Base-by-base conservation (phyloP, 2,113 vertebrate genomes). In the Scomber scombrus region DNA sequence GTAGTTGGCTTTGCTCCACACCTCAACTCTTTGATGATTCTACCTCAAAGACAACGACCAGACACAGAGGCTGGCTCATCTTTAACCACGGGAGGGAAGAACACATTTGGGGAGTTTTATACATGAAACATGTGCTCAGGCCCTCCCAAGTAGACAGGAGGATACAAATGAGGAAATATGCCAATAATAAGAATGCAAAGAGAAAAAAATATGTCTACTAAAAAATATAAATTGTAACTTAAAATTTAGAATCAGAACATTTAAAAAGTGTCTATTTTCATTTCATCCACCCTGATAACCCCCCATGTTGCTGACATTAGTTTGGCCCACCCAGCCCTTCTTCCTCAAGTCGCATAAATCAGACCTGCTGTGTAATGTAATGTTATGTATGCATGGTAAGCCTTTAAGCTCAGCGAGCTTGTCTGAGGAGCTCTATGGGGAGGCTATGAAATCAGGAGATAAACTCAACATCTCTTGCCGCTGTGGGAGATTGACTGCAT, bases 1-100 rank as follows among this genome's bases (percentile, higher is more conserved):
- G 80, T 49, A 70, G 76, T 88, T 75, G 90, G 90, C 90, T 84
- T 65, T 0, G 12, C 34, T 82, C 91, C 92, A 92, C 88, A 91
- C 90, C 89, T 89, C 87, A 73, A 65, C 50, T 34, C 89, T 93
- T 92, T 93, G 91, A 92, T 89, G 87, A 86, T 64, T 58, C 58
- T 6, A 55, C 65, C 88, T 89, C 91, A 91, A 87, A 93, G 90
- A 81, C 75, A 58, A 45, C 61, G 23, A 83, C 75, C 84, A 88
- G 92, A 91, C 89, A 90, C 67, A 66, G 78, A 85, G 85, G 71
- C 84, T 78, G 88, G 85, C 85, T 92, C 88, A 76, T 91, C 88
- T 75, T 84, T 68, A 83, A 87, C 83, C 81, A 50, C 81, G 18
- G 60, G 77, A 88, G 74, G 83, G 85, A 79, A 34, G 34, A 78